Percentiles rank a stretch among this genome's conserved stretches.
Conservation (phyloP, 2,113 vertebrate species). For the Columba livia region DNA sequence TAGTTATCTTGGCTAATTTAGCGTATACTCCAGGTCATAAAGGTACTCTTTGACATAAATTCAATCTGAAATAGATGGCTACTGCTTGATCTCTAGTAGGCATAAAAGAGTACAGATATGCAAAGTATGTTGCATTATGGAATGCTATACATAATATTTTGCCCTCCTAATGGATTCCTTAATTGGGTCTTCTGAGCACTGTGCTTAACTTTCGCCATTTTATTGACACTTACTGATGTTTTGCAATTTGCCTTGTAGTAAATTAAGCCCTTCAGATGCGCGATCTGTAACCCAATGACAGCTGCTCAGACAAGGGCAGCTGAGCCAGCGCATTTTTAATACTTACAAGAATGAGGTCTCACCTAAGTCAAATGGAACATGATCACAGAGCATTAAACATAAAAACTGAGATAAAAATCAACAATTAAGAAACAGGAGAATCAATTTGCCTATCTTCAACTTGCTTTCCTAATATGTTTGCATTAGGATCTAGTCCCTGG, state of each 20-base stretch:
- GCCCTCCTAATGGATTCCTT: neutral
- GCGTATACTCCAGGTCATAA: neutral
- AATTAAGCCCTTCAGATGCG: neutral
- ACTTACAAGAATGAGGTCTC: neutral
- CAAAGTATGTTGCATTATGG: neutral
- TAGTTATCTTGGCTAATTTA: neutral
- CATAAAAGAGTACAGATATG: neutral
- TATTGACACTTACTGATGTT: neutral
- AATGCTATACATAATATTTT: neutral
- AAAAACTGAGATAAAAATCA: neutral
- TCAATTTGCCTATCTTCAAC: neutral
- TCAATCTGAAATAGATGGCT: neutral
- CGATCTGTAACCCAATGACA: neutral
- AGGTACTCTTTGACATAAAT: slow-evolving; percentile 4
- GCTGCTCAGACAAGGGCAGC: neutral
- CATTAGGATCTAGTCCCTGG: neutral
- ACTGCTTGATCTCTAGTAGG: neutral
- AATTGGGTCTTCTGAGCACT: neutral
- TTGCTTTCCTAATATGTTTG: neutral
- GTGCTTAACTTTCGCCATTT: neutral
- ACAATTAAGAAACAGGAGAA: neutral
- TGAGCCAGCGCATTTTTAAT: neutral
- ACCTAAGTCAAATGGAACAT: neutral
- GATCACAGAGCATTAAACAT: neutral
- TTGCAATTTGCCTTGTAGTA: neutral